A percentile compares a stretch with the other conserved stretches of the same genome.
phyloP scores from a whole-genome alignment of 2,113 vertebrate species.

The Sebastes schlegelii region DNA sequence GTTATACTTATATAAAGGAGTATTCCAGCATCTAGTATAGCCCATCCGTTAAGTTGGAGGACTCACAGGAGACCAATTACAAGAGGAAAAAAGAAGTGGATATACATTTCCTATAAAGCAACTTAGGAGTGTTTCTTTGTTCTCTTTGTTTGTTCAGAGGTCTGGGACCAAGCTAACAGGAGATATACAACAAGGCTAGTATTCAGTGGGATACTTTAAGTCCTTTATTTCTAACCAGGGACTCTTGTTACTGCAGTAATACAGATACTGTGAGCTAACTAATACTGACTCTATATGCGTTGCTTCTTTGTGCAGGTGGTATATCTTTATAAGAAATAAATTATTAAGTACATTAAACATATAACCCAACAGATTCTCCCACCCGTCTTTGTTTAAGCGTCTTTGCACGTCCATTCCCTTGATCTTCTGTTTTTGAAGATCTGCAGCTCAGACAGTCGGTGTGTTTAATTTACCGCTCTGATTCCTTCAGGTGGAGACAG shows the following conservation, averaged over 20 bases:
- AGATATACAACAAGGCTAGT: not conserved
- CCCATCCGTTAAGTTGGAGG: not conserved
- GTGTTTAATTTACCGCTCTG: not conserved
- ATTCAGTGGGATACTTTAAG: not conserved
- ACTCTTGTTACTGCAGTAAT: not conserved
- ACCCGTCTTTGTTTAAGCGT: not conserved
- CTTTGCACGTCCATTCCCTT: not conserved
- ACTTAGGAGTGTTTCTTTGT: not conserved
- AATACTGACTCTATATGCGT: not conserved
- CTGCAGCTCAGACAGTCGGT: not conserved
- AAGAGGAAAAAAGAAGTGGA: not conserved
- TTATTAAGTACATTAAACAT: not conserved
- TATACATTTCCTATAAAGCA: not conserved
- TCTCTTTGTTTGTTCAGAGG: too few relatives aligned
- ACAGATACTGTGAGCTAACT: not conserved
- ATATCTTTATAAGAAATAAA: not conserved
- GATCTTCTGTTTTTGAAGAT: constrained; percentile 23
- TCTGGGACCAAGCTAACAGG: not conserved
- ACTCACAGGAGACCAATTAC: not conserved
- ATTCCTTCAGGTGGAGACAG: constrained; percentile 9
- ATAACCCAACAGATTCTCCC: not conserved
- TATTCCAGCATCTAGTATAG: not conserved
- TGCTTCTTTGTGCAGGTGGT: not conserved
- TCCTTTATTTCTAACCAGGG: not conserved
- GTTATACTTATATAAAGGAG: not conserved